Conservation (phyloP, 1,140 invertebrate species). For the Paracyclopina nana region DNA sequence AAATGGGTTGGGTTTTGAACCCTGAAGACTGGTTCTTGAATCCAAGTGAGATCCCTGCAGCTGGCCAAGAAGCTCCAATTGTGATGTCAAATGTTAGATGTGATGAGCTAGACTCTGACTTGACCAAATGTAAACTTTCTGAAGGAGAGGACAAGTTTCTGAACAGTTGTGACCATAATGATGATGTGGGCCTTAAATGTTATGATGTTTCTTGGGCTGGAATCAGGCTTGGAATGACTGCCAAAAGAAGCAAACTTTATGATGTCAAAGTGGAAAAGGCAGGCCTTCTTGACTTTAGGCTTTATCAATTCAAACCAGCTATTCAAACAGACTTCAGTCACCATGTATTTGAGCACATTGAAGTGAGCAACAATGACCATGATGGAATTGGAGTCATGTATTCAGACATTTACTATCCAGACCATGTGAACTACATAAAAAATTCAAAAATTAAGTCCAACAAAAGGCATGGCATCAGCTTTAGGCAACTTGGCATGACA, state of each 20-base stretch:
- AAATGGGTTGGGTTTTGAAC: slow-evolving; percentile 76
- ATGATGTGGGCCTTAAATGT: slow-evolving; percentile 70
- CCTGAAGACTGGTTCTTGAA: slow-evolving; percentile 74
- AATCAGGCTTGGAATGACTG: slow-evolving; percentile 61
- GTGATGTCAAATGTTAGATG: slow-evolving; percentile 71
- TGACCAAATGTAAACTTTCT: slow-evolving; percentile 55
- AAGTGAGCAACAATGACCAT: slow-evolving; percentile 55
- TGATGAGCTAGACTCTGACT: slow-evolving; percentile 70
- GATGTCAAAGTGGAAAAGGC: slow-evolving; percentile 72
- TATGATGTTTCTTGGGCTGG: slow-evolving; percentile 82
- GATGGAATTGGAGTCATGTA: slow-evolving; percentile 72
- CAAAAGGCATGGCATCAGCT: slow-evolving; percentile 61
- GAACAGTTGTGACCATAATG: slow-evolving; percentile 66
- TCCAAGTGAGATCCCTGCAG: slow-evolving; percentile 50
- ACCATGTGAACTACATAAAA: slow-evolving; percentile 58
- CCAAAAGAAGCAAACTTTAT: slow-evolving; percentile 65
- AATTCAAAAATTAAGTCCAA: slow-evolving; percentile 75
- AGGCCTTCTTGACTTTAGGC: slow-evolving; percentile 79
- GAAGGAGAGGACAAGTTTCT: slow-evolving; percentile 53
- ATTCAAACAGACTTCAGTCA: slow-evolving; percentile 88
- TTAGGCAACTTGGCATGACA: slow-evolving; percentile 64
- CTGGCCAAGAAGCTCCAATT: slow-evolving; percentile 51
- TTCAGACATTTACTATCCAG: slow-evolving; percentile 64
- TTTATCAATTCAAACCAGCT: slow-evolving; percentile 70
- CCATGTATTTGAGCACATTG: slow-evolving; percentile 65